Evolutionary conservation across 2,888 invertebrate species (phyloP).

Genomic region (Lathronympha strigana): DNA sequence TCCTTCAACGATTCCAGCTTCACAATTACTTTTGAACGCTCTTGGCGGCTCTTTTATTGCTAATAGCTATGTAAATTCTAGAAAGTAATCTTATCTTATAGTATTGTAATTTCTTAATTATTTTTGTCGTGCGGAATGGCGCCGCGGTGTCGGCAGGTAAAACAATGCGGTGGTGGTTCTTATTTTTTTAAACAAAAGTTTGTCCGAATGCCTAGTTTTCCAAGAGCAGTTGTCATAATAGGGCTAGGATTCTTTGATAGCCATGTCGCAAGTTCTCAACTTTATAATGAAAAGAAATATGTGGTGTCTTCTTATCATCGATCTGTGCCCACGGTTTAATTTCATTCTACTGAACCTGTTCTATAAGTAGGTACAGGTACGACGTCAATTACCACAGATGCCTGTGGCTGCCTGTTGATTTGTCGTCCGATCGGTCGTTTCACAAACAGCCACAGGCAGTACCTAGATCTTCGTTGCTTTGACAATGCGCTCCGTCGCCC

Average conservation of each 20-base stretch:
- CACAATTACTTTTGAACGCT: conserved; percentile 11
- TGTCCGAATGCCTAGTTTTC: background rate
- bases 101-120: background rate
- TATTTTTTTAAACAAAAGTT: background rate
- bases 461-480: conserved; percentile 53
- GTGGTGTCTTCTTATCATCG: background rate
- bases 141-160: background rate
- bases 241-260: background rate
- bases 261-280: background rate
- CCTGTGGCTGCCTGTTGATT: conserved; percentile 21
- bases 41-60: conserved; percentile 19
- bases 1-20: conserved; percentile 33
- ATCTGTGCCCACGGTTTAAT: background rate
- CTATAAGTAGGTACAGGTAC: conserved; percentile 9
- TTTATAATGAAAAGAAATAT: background rate
- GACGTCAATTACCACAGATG: conserved; percentile 27
- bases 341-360: conserved; percentile 2
- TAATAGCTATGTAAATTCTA: conserved; percentile 14
- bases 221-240: background rate
- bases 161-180: background rate
- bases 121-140: background rate
- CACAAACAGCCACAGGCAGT: conserved; percentile 37
- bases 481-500: conserved; percentile 59
- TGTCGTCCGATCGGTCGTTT: conserved; percentile 11
- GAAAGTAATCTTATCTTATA: background rate